Evolutionary conservation across 2,113 vertebrate species (phyloP).

Genomic region (Panurus biarmicus): DNA sequence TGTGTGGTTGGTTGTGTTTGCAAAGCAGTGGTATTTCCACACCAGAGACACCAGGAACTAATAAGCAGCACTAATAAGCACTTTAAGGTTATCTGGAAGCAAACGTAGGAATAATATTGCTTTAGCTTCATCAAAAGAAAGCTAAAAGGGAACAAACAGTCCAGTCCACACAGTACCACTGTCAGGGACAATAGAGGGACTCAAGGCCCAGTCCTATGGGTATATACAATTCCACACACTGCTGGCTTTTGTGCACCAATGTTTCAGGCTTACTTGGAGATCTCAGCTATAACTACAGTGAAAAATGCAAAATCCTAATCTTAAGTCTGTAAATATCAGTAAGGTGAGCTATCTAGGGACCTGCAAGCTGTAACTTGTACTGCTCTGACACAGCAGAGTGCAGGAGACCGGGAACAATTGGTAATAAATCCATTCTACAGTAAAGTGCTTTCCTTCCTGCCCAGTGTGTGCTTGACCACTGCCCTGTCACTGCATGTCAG

Average conservation of each 20-base stretch:
- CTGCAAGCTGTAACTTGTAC: background rate
- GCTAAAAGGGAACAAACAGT: background rate
- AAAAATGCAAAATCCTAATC: background rate
- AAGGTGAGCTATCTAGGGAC: background rate
- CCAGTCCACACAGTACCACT: background rate
- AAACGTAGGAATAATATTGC: background rate
- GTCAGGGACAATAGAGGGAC: background rate
- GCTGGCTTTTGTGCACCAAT: background rate
- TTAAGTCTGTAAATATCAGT: background rate
- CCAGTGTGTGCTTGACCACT: background rate
- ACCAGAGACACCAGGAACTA: background rate
- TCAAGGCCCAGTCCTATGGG: background rate
- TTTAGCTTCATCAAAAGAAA: background rate
- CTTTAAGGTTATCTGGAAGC: background rate
- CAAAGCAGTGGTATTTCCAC: background rate
- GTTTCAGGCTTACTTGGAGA: background rate
- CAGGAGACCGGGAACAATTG: background rate
- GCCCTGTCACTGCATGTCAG: background rate
- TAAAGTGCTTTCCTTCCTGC: background rate
- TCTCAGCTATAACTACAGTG: background rate
- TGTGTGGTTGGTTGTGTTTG: background rate
- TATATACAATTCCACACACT: background rate
- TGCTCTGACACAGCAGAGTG: background rate
- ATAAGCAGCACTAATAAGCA: background rate
- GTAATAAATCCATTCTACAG: background rate